Conservation (phyloP, 2,888 invertebrate species). For the Hydraecia micacea region DNA sequence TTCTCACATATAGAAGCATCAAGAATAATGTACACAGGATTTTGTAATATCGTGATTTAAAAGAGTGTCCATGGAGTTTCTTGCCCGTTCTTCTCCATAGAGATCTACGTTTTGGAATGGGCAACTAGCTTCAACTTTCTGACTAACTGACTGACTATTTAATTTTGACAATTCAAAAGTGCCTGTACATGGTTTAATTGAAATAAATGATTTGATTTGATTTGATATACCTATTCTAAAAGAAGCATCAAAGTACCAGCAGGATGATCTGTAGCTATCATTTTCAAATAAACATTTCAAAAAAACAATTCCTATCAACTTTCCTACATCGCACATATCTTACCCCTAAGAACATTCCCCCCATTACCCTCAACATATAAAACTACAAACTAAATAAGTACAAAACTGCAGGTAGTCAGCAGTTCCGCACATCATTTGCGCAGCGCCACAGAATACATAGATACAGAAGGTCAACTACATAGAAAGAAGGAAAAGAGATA, state of each 20-base stretch:
- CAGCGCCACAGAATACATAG: slow-evolving; percentile 4
- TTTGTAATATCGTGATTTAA: too few relatives aligned
- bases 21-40: too few relatives aligned
- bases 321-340: not conserved
- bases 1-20: too few relatives aligned
- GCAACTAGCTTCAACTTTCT: too few relatives aligned
- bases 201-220: too few relatives aligned
- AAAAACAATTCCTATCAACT: not conserved
- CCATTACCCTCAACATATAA: slow-evolving; percentile 37
- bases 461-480: slow-evolving; percentile 9
- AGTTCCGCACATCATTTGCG: slow-evolving; percentile 59
- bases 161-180: too few relatives aligned
- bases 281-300: not conserved
- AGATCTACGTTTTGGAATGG: too few relatives aligned
- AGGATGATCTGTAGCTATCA: not conserved
- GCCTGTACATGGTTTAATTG: too few relatives aligned
- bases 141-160: too few relatives aligned
- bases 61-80: too few relatives aligned
- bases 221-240: not conserved
- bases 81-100: too few relatives aligned
- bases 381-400: slow-evolving; percentile 51
- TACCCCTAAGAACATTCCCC: slow-evolving; percentile 8
- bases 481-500: too few relatives aligned
- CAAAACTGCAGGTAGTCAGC: slow-evolving; percentile 43
- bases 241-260: not conserved